Percentiles rank a stretch among this genome's conserved stretches.
phyloP scores from a whole-genome alignment of 2,888 invertebrate species.

The Drosophila subquinaria region DNA sequence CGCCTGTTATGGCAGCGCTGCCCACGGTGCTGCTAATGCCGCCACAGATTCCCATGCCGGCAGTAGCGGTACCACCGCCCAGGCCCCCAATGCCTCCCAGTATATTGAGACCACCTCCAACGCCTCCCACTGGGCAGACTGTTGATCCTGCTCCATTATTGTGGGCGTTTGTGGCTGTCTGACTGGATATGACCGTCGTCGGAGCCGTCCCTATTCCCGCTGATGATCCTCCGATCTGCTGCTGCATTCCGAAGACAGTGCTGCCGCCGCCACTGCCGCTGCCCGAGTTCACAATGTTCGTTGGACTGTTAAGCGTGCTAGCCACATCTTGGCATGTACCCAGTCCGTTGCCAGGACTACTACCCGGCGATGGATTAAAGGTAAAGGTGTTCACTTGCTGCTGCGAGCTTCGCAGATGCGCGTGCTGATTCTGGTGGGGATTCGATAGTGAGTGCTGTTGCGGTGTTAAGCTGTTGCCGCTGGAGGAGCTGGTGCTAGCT shows the following conservation, averaged over 20 bases:
- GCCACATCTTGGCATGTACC: slow-evolving; percentile 71
- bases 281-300: slow-evolving; percentile 77
- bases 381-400: slow-evolving; percentile 69
- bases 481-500: slow-evolving; percentile 78
- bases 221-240: slow-evolving; percentile 36
- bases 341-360: slow-evolving; percentile 68
- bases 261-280: slow-evolving; percentile 75
- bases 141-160: slow-evolving; percentile 56
- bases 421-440: slow-evolving; percentile 34
- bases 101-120: slow-evolving; percentile 61
- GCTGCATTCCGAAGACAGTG: slow-evolving; percentile 78
- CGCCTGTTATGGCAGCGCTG: slow-evolving; percentile 85
- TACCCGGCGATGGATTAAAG: slow-evolving; percentile 76
- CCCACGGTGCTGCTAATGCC: slow-evolving; percentile 84
- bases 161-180: slow-evolving; percentile 44
- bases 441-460: slow-evolving; percentile 46
- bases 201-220: slow-evolving; percentile 17
- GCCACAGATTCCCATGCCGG: slow-evolving; percentile 84
- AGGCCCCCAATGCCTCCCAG: slow-evolving; percentile 68
- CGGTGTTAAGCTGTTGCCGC: slow-evolving; percentile 71
- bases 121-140: slow-evolving; percentile 46
- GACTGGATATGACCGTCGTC: slow-evolving; percentile 14
- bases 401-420: slow-evolving; percentile 42
- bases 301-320: slow-evolving; percentile 78
- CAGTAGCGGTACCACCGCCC: slow-evolving; percentile 69